These are phyloP conservation scores for Mellilla xanthometata DNA, from an alignment of 2,888 invertebrate genomes.

Conservation along the genomic window DNA sequence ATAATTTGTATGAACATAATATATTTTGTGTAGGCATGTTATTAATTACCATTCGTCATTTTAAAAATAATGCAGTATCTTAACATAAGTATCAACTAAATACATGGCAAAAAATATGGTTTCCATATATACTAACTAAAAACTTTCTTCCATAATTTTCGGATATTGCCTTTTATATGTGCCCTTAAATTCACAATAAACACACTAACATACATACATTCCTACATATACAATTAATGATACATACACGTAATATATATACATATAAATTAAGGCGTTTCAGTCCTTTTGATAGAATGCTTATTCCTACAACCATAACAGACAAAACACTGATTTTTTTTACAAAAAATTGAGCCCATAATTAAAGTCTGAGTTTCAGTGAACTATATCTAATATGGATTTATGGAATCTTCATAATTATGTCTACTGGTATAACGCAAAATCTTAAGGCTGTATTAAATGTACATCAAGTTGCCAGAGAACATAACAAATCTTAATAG, in stretches of 20 bases:
- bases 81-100: not conserved
- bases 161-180: not conserved
- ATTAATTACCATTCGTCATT: too few species aligned
- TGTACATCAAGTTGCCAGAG: too few species aligned
- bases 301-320: slow-evolving; percentile 10
- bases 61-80: too few species aligned
- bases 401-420: too few species aligned
- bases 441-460: too few species aligned
- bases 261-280: slow-evolving; percentile 39
- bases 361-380: not conserved
- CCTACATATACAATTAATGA: not conserved
- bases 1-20: too few species aligned
- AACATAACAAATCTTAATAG: too few species aligned
- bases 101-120: not conserved
- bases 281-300: slow-evolving; percentile 31
- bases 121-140: too few species aligned
- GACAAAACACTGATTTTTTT: not conserved
- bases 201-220: slow-evolving; percentile 2
- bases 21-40: too few species aligned
- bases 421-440: too few species aligned
- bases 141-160: not conserved
- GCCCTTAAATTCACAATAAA: not conserved
- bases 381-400: too few species aligned
- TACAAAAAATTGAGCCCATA: not conserved
- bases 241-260: slow-evolving; percentile 23